Evolutionary conservation across 2,888 invertebrate species (phyloP), one percentile per base, ranked within the genome.

Genomic region (Melanchra persicariae): DNA sequence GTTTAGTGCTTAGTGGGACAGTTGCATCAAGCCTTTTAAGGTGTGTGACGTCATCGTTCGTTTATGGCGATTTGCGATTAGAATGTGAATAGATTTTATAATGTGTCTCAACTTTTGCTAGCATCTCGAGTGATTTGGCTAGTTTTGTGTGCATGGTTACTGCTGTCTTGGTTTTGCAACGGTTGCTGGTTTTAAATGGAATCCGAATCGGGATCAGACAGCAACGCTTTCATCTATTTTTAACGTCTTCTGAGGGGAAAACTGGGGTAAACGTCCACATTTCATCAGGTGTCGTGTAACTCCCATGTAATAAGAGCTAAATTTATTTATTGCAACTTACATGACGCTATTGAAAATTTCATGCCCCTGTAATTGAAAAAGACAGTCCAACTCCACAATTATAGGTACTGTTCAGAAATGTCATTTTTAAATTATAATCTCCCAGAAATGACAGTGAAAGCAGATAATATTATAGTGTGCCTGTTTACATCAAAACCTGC

Each of bases 1-100:
- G 60, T 63, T 76, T 68, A 61, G 64, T 75, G 60, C 59, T 76
- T 70, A 65, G 66, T 77, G 37, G 71, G 67, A 70, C 70, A 71
- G 72, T 86, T 86, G 77, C 85, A 69, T 76, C 79, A 74, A 73
- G 22, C 26, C 68, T 72, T 68, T 65, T 63, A 73, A n/a, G 55
- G 62, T 1, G 22, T 45, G 10, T 74, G 75, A 77, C 57, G 68
- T 74, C 78, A 82, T 47, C 9, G 19, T 15, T 26, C 19, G 40
- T 43, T 4, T 62, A 70, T 55, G 60, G 37, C 49, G 43, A 22
- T 70, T 54, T 59, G 47, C 34, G 37, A 55, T 80, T 69, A 80
- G 69, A 80, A 70, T 64, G 65, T 51, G 22, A 34, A 61, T 24
- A 24, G 59, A 22, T 47, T 43, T 4, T 7, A 24, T 22, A 34